These are phyloP conservation scores for Corythornis madagascariensis DNA, from an alignment of 2,113 vertebrate species.

Conservation along the genomic window DNA sequence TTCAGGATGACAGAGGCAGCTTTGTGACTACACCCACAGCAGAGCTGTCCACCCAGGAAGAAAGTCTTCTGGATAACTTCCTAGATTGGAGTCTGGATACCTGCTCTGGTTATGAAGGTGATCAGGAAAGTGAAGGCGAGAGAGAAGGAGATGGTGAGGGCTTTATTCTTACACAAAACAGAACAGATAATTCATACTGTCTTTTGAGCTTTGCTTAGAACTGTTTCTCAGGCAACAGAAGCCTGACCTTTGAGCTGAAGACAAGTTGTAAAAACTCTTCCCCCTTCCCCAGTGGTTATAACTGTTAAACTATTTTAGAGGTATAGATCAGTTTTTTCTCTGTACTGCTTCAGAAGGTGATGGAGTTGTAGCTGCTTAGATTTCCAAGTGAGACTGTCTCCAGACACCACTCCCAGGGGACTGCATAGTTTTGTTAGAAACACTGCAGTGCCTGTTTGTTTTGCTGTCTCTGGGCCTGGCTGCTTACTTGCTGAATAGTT, in stretches of 20 bases:
- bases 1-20: conserved; percentile 85
- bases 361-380: not conserved
- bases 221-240: conserved; percentile 10
- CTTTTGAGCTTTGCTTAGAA: not conserved
- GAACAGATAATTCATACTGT: not conserved
- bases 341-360: not conserved
- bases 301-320: not conserved
- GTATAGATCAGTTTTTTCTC: not conserved
- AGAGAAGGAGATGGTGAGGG: conserved; percentile 86
- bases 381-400: not conserved
- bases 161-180: not conserved
- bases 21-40: conserved; percentile 92
- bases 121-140: conserved; percentile 92
- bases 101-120: conserved; percentile 93
- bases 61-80: conserved; percentile 89
- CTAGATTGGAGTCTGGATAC: conserved; percentile 96
- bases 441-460: not conserved
- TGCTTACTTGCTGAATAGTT: not conserved
- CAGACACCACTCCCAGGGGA: not conserved
- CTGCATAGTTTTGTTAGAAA: not conserved
- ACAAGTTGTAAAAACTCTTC: not conserved
- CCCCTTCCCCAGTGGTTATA: not conserved
- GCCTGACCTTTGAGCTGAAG: conserved; percentile 4
- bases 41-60: conserved; percentile 93
- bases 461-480: not conserved